phyloP scores from a whole-genome alignment of 2,113 vertebrate genomes.

The Tylochromis polylepis region DNA sequence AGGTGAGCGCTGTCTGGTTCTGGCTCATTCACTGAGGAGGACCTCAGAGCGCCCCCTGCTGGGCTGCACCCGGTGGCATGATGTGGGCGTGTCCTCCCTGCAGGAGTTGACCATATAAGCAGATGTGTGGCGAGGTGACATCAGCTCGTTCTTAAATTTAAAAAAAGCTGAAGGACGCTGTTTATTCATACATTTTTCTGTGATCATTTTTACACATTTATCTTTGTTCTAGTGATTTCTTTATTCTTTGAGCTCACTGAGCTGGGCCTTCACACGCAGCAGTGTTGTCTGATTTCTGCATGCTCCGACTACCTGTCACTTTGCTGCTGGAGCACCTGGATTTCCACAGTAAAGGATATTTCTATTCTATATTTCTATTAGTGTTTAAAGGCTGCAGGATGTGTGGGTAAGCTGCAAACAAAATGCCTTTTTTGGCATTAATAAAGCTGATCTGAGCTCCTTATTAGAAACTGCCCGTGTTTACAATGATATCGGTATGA shows the following conservation, averaged over 20 bases:
- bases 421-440: accelerated
- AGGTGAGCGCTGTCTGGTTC: no score
- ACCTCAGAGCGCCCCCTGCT: neutral
- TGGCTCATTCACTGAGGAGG: no score
- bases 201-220: neutral
- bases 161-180: neutral
- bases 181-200: neutral
- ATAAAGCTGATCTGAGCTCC: neutral
- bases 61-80: no score
- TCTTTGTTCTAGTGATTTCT: accelerated
- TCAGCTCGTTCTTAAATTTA: neutral
- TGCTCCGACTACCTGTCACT: neutral
- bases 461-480: neutral
- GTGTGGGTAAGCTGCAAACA: neutral
- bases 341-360: neutral
- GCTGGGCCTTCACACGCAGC: neutral
- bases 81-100: neutral
- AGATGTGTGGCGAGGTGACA: neutral
- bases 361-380: neutral
- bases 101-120: neutral
- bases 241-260: neutral
- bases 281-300: neutral
- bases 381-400: neutral
- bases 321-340: neutral
- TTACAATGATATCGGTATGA: neutral